Base-by-base conservation (phyloP, 2,113 vertebrate species). In the Plotosus lineatus region DNA sequence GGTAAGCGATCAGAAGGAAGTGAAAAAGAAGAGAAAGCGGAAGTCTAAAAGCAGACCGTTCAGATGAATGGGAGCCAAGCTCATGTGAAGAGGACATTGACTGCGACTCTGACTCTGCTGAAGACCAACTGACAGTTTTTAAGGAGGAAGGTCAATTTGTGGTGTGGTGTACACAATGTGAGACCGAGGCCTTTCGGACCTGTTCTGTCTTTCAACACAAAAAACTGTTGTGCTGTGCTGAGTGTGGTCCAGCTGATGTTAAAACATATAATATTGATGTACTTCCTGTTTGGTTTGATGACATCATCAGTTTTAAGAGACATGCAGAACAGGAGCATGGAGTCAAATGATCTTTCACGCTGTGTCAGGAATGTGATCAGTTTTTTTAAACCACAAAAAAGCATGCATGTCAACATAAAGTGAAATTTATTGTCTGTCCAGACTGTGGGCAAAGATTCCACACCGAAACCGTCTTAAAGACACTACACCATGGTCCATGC, bases 321-420 rank as follows among this genome's bases (percentile, higher is more conserved):
- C 79, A 80, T 28, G 55, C 44, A 2, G 79, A 80, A 50, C 60
- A 50, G 42, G 79, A 80, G 31, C 79, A 80, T 23, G 69, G 79
- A 11, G 6, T 44, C 68, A 80, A 61, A 51, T 23, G 28, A 7
- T 48, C 74, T 19, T 58, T 19, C 14, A 80, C 26, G 5, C 55
- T 61, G 10, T 80, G 79, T 58, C 79, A 61, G 69, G 53, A 80
- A 7, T 80, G 79, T 50, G 69, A 69, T 1, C 48, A 50, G 42
- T 14, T 73, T 74, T 11, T 48, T 31, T 38, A 69, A 28, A 31
- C 65, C 21, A 17, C 19, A 56, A 60, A 73, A 15, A 46, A 74
- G 10, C 69, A 81, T 10, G 1, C 6, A 11, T 81, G 79, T 40
- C 69, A 81, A 50, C 68, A 74, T 44, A 80, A 72, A 10, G 6